phyloP scores from a whole-genome alignment of 2,113 vertebrate genomes.

The Hydrochoerus hydrochaeris region DNA sequence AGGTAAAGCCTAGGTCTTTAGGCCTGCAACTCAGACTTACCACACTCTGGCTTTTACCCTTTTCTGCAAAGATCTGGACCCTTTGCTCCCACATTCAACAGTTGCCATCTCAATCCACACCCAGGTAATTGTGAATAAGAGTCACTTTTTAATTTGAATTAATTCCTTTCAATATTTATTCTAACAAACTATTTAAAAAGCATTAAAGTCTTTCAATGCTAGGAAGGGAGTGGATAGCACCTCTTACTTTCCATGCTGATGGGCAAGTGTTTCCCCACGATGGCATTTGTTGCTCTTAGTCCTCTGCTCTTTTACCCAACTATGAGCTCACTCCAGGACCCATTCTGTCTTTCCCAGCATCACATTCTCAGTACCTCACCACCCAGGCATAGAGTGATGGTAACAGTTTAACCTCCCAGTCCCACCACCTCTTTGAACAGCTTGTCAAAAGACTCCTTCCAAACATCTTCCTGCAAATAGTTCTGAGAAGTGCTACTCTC shows the following conservation, averaged over 20 bases:
- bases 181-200: not conserved
- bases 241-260: accelerated
- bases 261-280: not conserved
- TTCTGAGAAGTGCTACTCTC: not conserved
- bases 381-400: not conserved
- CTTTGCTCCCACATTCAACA: not conserved
- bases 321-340: not conserved
- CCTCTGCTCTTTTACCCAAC: not conserved
- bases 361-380: not conserved
- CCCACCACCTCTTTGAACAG: not conserved
- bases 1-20: not conserved
- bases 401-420: not conserved
- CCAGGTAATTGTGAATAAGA: not conserved
- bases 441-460: not conserved
- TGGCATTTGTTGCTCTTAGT: not conserved
- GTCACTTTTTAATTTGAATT: not conserved
- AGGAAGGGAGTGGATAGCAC: not conserved
- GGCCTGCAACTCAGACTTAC: not conserved
- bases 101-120: too few species aligned
- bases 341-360: not conserved
- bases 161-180: slow-evolving; percentile 26
- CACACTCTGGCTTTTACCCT: not conserved
- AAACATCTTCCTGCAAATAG: not conserved
- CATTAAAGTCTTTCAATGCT: not conserved
- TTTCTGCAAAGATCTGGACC: not conserved